Evolutionary conservation across 2,797 vertebrate species (phyloP), one percentile per base, ranked within the genome.

Genomic region (Sebastes glaucus): DNA sequence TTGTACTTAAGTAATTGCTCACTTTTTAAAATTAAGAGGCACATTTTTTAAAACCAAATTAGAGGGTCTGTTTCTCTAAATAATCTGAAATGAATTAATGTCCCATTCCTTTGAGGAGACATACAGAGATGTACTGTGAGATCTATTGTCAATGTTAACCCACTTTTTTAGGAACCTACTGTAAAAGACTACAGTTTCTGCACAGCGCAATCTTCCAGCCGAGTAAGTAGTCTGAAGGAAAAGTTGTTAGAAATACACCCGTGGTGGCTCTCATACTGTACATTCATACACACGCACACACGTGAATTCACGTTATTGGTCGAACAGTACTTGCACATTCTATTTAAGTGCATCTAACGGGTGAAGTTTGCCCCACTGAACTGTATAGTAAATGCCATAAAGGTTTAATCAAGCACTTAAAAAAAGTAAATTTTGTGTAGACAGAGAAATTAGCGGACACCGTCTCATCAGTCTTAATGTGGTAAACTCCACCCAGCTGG

Each of bases 401-500:
- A 46, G 22, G 42, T 32, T 60, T 4, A 74, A 61, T 14, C 4
- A 59, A 78, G 49, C 75, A 74, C 62, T 70, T 84, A 3, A 53
- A 78, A 62, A 38, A 38, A 53, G 46, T 52, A 7, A 30, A 74
- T 46, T 57, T 57, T 71, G 72, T 81, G 52, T 66, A 22, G 28
- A 70, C 22, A 57, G 5, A 67, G 11, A 77, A 27, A 28, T 52
- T 30, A 61, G 55, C 27, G 3, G 46, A 75, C 13, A 35, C 46
- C 14, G 10, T 61, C 33, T 42, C 18, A 56, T 76, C 59, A 25
- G 63, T 68, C 53, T 42, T 13, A 4, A 70, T 69, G 79, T 59
- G 76, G 57, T 33, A 78, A 89, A 85, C 76, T 82, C 68, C 61
- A 83, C 74, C 88, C 78, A 14, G 64, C 73, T 73, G 73, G 71